These are phyloP conservation scores for Potamarius usumacintae DNA, from an alignment of 2,113 vertebrate genomes.

Conservation along the genomic window DNA sequence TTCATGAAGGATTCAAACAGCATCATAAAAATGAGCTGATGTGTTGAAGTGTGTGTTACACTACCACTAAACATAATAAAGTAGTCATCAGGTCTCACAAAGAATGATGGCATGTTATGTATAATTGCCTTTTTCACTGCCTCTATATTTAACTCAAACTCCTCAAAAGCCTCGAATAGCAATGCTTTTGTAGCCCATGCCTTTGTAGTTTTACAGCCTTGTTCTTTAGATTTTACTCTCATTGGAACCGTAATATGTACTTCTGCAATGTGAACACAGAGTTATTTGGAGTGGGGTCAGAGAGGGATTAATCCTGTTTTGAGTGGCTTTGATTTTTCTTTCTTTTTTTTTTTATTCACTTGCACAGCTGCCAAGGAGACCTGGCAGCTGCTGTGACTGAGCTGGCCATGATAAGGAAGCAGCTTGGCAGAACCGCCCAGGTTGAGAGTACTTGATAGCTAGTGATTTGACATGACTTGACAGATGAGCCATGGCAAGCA, in stretches of 20 bases:
- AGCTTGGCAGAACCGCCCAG: conserved; percentile 16
- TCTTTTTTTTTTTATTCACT: conserved; percentile 6
- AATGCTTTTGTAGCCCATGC: neutral
- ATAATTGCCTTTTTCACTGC: neutral
- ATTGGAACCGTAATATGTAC: neutral
- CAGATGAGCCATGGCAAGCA: conserved; percentile 8
- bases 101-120: conserved; percentile 1
- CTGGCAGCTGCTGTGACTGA: conserved; percentile 2
- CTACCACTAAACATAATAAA: neutral
- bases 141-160: neutral
- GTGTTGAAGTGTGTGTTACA: neutral
- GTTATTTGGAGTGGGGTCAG: conserved; percentile 15
- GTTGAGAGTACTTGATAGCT: conserved; percentile 18
- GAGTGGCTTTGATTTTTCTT: conserved; percentile 10
- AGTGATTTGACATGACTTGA: conserved; percentile 24
- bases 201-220: conserved; percentile 17
- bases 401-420: conserved; percentile 13
- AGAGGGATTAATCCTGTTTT: conserved; percentile 26
- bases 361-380: conserved; percentile 23
- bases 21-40: neutral
- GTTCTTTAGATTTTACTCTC: conserved; percentile 6
- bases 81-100: neutral
- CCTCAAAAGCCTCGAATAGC: neutral
- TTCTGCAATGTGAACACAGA: conserved; percentile 1
- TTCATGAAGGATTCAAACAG: neutral